phyloP scores from a whole-genome alignment of 2,113 vertebrate species.

The Alexandromys fortis region DNA sequence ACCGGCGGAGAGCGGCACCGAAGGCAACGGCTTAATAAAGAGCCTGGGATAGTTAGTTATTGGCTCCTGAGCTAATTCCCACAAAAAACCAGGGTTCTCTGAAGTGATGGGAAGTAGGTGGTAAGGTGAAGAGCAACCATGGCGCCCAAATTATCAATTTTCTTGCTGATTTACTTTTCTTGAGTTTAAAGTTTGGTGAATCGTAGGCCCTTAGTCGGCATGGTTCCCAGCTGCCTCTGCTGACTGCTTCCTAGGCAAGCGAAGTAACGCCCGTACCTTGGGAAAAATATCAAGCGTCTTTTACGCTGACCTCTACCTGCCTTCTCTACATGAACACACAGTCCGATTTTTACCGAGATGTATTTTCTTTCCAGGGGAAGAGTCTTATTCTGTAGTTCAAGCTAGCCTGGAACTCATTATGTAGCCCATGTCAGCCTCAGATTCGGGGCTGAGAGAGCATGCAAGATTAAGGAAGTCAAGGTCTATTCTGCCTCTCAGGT shows the following conservation, averaged over 20 bases:
- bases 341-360: constrained; percentile 17
- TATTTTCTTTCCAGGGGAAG: neutral
- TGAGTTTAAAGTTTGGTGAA: constrained; percentile 39
- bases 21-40: neutral
- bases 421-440: neutral
- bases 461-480: neutral
- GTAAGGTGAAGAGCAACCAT: constrained; percentile 30
- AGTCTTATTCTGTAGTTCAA: neutral
- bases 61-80: neutral
- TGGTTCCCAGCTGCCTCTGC: neutral
- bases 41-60: neutral
- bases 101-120: constrained; percentile 12
- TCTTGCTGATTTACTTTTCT: constrained; percentile 56
- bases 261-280: neutral
- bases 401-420: neutral
- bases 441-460: neutral
- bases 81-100: neutral
- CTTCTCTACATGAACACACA: neutral
- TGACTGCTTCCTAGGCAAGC: neutral
- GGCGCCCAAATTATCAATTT: constrained; percentile 36
- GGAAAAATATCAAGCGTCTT: neutral
- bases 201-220: neutral
- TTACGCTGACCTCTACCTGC: neutral
- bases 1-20: neutral
- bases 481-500: neutral